phyloP scores from a whole-genome alignment of 2,113 vertebrate genomes.

The Xyliphius kryptos region DNA sequence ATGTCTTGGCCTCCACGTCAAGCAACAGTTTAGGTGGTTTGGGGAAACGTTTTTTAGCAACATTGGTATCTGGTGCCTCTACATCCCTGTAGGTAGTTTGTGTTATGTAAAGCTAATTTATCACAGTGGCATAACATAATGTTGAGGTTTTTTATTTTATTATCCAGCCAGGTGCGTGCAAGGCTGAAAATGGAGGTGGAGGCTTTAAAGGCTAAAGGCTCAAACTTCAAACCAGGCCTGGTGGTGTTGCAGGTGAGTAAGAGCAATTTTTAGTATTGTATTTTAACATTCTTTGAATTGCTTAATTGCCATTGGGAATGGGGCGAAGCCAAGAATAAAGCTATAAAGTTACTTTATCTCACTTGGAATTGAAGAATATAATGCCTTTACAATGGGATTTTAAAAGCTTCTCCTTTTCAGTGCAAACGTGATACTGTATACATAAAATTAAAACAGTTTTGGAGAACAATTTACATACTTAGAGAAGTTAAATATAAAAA shows the following conservation, averaged over 20 bases:
- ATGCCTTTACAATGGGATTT: no score
- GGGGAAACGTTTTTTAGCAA: neutral
- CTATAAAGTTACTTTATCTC: no score
- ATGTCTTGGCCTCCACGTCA: no score
- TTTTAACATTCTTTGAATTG: neutral
- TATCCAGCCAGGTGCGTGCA: conserved; percentile 77
- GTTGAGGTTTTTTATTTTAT: conserved; percentile 15
- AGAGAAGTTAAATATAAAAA: no score
- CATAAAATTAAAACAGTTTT: no score
- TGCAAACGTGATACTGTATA: no score
- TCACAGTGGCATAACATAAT: neutral
- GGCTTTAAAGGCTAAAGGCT: conserved; percentile 73
- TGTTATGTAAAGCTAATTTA: neutral
- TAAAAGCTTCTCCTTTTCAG: no score
- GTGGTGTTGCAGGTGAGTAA: conserved; percentile 85
- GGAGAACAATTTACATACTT: no score
- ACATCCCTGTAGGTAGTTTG: neutral
- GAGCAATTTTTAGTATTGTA: neutral
- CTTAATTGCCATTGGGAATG: no score
- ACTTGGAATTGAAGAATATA: no score
- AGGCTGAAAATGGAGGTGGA: conserved; percentile 78
- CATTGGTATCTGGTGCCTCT: neutral
- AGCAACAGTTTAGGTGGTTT: no score
- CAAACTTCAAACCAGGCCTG: conserved; percentile 83
- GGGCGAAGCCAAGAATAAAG: no score